phyloP scores from a whole-genome alignment of 23 tunicate genomes.

The Styela plicata region DNA sequence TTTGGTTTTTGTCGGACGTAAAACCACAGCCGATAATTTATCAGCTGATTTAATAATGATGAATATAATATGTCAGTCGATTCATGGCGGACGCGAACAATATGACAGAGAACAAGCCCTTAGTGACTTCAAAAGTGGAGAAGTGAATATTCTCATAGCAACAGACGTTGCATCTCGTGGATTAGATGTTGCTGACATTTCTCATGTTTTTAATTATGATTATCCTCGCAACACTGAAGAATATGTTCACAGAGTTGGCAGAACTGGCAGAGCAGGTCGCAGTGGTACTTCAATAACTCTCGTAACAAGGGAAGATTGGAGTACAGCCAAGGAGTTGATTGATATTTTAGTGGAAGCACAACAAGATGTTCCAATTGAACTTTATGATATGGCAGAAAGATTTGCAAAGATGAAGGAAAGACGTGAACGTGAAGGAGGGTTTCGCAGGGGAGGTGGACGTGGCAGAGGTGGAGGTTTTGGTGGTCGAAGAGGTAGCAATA shows the following conservation, averaged over 20 bases:
- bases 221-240: conserved; percentile 96
- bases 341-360: conserved; percentile 69
- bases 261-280: conserved; percentile 92
- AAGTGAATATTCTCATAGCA: conserved; percentile 61
- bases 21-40: conserved; percentile 55
- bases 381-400: conserved; percentile 79
- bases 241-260: conserved; percentile 93
- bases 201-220: conserved; percentile 96
- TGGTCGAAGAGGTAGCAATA: not conserved
- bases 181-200: conserved; percentile 84
- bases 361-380: conserved; percentile 78
- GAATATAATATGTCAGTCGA: conserved; percentile 59
- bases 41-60: conserved; percentile 44
- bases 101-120: conserved; percentile 88
- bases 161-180: conserved; percentile 99
- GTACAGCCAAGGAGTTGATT: conserved; percentile 73
- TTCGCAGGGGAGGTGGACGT: conserved; percentile 39
- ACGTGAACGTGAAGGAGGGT: conserved; percentile 47
- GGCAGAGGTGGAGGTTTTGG: conserved; percentile 15
- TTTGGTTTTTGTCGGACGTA: conserved; percentile 72
- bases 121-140: conserved; percentile 77
- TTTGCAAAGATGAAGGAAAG: conserved; percentile 78
- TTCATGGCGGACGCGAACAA: conserved; percentile 91
- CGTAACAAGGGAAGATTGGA: conserved; percentile 79
- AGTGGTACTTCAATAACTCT: conserved; percentile 64